phyloP scores from a whole-genome alignment of 2,888 invertebrate genomes.

The Pemphredon lugubris region DNA sequence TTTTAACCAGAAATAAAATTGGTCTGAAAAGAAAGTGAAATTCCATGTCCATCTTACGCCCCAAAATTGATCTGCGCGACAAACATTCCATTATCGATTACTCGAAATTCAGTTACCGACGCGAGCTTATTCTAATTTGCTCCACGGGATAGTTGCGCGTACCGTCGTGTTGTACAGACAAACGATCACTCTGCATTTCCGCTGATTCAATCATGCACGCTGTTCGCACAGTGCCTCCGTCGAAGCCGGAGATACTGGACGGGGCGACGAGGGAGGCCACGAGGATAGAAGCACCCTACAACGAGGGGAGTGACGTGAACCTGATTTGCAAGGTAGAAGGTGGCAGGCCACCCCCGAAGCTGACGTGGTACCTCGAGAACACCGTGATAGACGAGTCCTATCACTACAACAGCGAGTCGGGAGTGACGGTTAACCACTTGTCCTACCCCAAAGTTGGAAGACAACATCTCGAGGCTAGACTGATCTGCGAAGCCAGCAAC shows the following conservation, averaged over 20 bases:
- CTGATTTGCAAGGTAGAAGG: conserved; percentile 92
- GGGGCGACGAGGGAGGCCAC: conserved; percentile 87
- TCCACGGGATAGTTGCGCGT: too few species aligned
- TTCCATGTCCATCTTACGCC: too few species aligned
- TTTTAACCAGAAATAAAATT: too few species aligned
- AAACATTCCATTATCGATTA: too few species aligned
- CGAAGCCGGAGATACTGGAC: conserved; percentile 91
- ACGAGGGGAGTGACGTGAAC: conserved; percentile 91
- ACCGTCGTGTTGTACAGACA: conserved; percentile 43
- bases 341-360: conserved; percentile 90
- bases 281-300: conserved; percentile 90
- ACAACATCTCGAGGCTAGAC: conserved; percentile 91
- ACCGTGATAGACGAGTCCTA: conserved; percentile 92
- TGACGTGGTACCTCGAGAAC: conserved; percentile 94
- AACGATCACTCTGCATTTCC: conserved; percentile 55
- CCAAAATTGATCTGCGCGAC: too few species aligned
- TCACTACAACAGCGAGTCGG: conserved; percentile 86
- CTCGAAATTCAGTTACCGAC: too few species aligned
- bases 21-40: too few species aligned
- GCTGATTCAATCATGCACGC: conserved; percentile 48
- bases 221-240: conserved; percentile 88
- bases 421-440: conserved; percentile 89
- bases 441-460: conserved; percentile 90
- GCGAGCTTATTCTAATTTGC: too few species aligned
- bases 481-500: conserved; percentile 94